Percentiles rank a stretch among this genome's conserved stretches.
Evolutionary conservation across 2,888 invertebrate species (phyloP).

Genomic region (Leucoptera coffeella): DNA sequence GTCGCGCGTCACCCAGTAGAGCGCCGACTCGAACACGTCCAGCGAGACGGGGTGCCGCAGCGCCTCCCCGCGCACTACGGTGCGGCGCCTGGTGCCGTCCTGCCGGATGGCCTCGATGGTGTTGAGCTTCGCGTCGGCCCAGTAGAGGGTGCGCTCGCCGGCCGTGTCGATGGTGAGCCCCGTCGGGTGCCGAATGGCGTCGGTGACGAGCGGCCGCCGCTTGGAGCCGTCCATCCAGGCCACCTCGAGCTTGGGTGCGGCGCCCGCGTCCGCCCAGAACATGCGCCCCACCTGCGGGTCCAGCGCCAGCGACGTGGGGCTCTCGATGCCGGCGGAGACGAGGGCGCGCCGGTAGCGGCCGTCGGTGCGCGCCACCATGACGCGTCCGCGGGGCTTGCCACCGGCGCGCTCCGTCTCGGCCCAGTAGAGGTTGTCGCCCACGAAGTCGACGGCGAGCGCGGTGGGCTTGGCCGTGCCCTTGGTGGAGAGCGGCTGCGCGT

Average conservation of each 20-base stretch:
- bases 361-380: slow-evolving; percentile 85
- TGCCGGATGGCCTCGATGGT: slow-evolving; percentile 80
- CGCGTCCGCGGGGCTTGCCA: slow-evolving; percentile 67
- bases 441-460: slow-evolving; percentile 89
- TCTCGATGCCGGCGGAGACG: slow-evolving; percentile 71
- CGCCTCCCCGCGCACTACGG: slow-evolving; percentile 56
- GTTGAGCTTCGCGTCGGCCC: slow-evolving; percentile 92
- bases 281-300: slow-evolving; percentile 82
- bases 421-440: slow-evolving; percentile 92
- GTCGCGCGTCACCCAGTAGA: slow-evolving; percentile 91
- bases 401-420: slow-evolving; percentile 76
- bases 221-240: slow-evolving; percentile 97
- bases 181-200: slow-evolving; percentile 78
- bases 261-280: slow-evolving; percentile 93
- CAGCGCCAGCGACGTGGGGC: slow-evolving; percentile 82
- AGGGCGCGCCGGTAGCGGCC: slow-evolving; percentile 82
- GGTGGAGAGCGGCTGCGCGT: slow-evolving; percentile 81
- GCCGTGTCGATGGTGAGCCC: slow-evolving; percentile 87
- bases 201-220: slow-evolving; percentile 72
- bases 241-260: slow-evolving; percentile 86
- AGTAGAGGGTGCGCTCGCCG: slow-evolving; percentile 86
- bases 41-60: slow-evolving; percentile 77
- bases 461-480: slow-evolving; percentile 80
- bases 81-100: slow-evolving; percentile 66
- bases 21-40: slow-evolving; percentile 88